Base-by-base conservation (phyloP, 2,888 invertebrate genomes). In the Smittia sp. region DNA sequence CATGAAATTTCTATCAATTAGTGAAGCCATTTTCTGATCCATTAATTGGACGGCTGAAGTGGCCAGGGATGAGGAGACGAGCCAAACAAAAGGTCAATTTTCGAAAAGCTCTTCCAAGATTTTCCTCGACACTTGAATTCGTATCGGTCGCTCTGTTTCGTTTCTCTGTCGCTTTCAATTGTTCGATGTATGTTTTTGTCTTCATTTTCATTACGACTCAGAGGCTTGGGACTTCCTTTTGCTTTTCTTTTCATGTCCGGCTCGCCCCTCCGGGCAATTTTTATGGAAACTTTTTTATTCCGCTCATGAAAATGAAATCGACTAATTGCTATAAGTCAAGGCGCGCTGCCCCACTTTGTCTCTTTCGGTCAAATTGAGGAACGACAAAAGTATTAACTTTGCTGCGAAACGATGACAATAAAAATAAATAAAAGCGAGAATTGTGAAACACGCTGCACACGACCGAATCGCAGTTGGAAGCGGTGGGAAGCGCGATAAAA, bases 11-110 rank as follows among this genome's bases (percentile, higher is more conserved):
- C 69, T 54, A 69, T 54, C 54, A 69, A 69, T 69, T 69, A 69
- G 52, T 69, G 54, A 69, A 69, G 52, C 69, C 69, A 69, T 69
- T 69, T 69, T 69, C 69, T 69, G 69, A 69, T 69, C 69, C 69
- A 69, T 69, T 69, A 69, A 69, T 69, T 69, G 69, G 46, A 15
- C 15, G 46, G 2, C 46, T 46, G 46, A 46, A 46, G 46, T n/a
- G 66, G 38, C 32, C 38, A 66, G 38, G 66, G 66, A n/a, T n/a
- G n/a, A 32, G 32, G 9, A 32, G 4, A 32, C 32, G 9, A 32
- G 9, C 9, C 18, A 41, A 52, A 69, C 69, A 69, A 69, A 69
- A 69, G 69, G 69, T 69, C 52, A 69, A 52, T 69, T 69, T 69
- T 52, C 69, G 52, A 52, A 32, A 69, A 18, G 52, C 46, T 52